Evolutionary conservation across 2,113 vertebrate species (phyloP).

Genomic region (Hippoglossus stenolepis): DNA sequence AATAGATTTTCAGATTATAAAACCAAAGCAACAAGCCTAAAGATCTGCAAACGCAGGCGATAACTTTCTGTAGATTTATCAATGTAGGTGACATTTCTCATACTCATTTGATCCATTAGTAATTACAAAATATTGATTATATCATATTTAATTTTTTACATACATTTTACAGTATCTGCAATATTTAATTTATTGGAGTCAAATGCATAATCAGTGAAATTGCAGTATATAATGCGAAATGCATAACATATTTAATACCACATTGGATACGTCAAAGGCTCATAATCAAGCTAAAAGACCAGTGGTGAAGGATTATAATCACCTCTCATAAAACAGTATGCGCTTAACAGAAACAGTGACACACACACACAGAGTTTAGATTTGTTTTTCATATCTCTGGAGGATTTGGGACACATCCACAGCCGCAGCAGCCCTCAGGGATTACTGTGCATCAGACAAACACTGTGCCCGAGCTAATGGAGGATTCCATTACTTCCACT

Average conservation of each 20-base stretch:
- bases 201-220: neutral
- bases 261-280: neutral
- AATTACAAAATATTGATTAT: neutral
- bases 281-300: constrained; percentile 10
- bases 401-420: constrained; percentile 51
- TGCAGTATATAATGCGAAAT: neutral
- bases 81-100: no score
- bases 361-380: constrained; percentile 10
- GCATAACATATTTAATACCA: neutral
- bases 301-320: constrained; percentile 8
- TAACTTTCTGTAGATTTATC: no score
- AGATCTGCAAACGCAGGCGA: neutral
- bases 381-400: constrained; percentile 25
- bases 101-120: no score
- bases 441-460: constrained; percentile 45
- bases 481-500: constrained; percentile 62
- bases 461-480: constrained; percentile 54
- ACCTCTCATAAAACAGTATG: constrained; percentile 9
- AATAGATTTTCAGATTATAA: neutral
- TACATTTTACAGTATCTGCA: neutral
- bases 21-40: neutral
- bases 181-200: neutral
- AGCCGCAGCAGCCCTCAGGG: constrained; percentile 35
- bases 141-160: neutral
- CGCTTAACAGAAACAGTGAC: constrained; percentile 22